These are phyloP conservation scores for Vireo griseus DNA, from an alignment of 2,797 vertebrate genomes.

Conservation along the genomic window DNA sequence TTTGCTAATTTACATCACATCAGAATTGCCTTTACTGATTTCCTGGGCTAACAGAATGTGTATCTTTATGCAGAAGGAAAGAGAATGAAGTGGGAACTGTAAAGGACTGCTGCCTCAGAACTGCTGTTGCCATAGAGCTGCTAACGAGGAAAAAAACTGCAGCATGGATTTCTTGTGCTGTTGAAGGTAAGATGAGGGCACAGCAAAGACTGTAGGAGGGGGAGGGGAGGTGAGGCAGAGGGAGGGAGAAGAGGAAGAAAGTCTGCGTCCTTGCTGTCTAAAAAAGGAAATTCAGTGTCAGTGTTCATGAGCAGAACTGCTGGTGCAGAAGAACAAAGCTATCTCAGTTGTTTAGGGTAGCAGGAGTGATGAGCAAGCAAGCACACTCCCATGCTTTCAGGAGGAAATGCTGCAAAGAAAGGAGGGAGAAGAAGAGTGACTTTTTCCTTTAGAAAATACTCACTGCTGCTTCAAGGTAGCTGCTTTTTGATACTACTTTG, in stretches of 20 bases:
- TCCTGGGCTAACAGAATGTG: background rate
- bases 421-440: background rate
- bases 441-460: constrained; percentile 5
- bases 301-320: constrained; percentile 30
- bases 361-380: constrained; percentile 34
- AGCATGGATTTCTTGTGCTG: constrained; percentile 52
- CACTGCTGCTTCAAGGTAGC: constrained; percentile 1
- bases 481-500: background rate
- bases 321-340: constrained; percentile 54
- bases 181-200: constrained; percentile 57
- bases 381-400: background rate
- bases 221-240: constrained; percentile 19
- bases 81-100: background rate
- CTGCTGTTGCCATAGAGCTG: constrained; percentile 63
- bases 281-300: constrained; percentile 58
- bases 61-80: background rate
- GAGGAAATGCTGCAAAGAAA: constrained; percentile 26
- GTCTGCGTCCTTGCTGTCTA: constrained; percentile 50
- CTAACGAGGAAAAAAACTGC: constrained; percentile 25
- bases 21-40: background rate
- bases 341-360: constrained; percentile 39
- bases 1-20: background rate
- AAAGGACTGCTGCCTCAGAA: constrained; percentile 17
- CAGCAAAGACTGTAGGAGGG: constrained; percentile 24
- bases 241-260: constrained; percentile 33